These are phyloP conservation scores for Arge pagana DNA, from an alignment of 2,888 invertebrate species.

Conservation along the genomic window DNA sequence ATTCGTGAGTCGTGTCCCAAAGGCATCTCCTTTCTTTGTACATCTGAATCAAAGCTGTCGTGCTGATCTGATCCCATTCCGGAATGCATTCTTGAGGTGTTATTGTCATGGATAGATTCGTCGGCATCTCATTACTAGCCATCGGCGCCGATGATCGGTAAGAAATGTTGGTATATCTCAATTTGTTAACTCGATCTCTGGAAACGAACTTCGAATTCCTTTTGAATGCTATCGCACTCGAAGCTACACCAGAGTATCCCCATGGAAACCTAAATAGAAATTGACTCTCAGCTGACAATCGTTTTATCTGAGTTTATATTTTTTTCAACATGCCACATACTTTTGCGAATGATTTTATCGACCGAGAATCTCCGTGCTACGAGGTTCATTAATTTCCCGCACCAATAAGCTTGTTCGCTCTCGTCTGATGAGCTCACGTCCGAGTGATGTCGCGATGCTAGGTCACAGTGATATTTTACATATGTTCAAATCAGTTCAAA, in stretches of 20 bases:
- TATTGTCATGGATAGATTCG: not conserved
- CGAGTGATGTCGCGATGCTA: too few species aligned
- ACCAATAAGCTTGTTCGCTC: not conserved
- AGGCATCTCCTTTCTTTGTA: constrained; percentile 22
- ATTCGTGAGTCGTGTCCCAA: constrained; percentile 22
- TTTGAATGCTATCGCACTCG: constrained; percentile 6
- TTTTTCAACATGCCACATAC: not conserved
- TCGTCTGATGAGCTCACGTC: too few species aligned
- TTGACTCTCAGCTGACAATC: not conserved
- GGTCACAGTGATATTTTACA: too few species aligned
- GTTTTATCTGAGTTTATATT: not conserved
- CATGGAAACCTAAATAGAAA: constrained; percentile 15
- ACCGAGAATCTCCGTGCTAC: not conserved
- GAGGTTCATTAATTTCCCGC: not conserved
- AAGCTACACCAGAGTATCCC: constrained; percentile 25
- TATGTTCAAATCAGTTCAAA: too few species aligned
- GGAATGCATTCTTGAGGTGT: constrained; percentile 19
- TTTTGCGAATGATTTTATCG: not conserved
- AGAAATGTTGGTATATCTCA: constrained; percentile 2
- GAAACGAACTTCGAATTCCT: not conserved
- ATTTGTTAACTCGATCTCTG: not conserved
- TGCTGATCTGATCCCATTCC: constrained; percentile 24
- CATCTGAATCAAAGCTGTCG: constrained; percentile 18
- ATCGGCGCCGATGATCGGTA: constrained; percentile 5
- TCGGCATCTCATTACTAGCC: not conserved